Evolutionary conservation across 2,113 vertebrate species (phyloP).

Genomic region (Eupsittula cactorum): DNA sequence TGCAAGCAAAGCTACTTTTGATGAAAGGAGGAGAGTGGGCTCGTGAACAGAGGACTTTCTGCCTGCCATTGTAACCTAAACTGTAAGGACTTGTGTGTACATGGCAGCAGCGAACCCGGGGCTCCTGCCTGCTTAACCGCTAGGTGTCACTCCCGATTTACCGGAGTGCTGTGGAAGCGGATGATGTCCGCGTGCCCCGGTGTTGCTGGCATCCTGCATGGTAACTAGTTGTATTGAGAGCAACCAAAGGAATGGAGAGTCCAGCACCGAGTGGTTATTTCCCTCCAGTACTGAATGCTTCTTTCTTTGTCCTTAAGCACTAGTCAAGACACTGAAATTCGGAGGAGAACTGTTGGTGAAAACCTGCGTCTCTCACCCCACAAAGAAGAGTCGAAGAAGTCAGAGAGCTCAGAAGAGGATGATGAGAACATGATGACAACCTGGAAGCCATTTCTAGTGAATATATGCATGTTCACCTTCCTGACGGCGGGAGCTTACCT

Average conservation of each 20-base stretch:
- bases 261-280: background rate
- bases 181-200: accelerated
- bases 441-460: constrained; percentile 88
- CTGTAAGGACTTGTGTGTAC: too few relatives aligned
- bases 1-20: background rate
- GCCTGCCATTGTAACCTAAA: background rate
- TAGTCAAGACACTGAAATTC: constrained; percentile 77
- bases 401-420: constrained; percentile 44
- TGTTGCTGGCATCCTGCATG: background rate
- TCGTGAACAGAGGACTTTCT: background rate
- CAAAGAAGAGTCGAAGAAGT: constrained; percentile 53
- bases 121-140: background rate
- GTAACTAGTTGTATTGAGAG: background rate
- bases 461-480: constrained; percentile 87
- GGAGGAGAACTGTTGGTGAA: constrained; percentile 69
- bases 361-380: background rate
- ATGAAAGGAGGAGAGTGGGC: background rate
- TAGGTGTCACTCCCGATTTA: background rate
- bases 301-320: constrained; percentile 36
- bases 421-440: constrained; percentile 61
- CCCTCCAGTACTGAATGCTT: background rate
- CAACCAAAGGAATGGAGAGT: background rate
- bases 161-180: accelerated
- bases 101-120: accelerated
- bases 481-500: constrained; percentile 88